phyloP scores from a whole-genome alignment of 1,140 invertebrate genomes.

The Subanguina moxae region DNA sequence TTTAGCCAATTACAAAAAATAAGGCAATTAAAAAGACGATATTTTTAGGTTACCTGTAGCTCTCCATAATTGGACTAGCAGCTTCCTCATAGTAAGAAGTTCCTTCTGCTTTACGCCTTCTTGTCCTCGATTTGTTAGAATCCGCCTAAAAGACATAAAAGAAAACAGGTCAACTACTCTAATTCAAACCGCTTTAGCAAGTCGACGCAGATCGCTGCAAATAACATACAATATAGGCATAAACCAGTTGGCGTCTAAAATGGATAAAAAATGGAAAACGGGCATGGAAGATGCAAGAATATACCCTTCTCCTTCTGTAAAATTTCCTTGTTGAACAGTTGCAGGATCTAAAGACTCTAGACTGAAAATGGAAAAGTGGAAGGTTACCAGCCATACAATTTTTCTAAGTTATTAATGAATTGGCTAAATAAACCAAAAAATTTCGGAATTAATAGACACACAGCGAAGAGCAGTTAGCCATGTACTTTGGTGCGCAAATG shows the following conservation, averaged over 20 bases:
- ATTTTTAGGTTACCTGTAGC: conserved; percentile 60
- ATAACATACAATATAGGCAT: conserved; percentile 82
- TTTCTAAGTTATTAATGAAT: too few relatives aligned
- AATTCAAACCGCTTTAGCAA: conserved; percentile 65
- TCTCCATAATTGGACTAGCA: conserved; percentile 52
- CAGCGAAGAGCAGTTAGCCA: too few relatives aligned
- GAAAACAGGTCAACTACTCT: too few relatives aligned
- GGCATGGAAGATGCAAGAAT: too few relatives aligned
- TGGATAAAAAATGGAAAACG: conserved; percentile 7
- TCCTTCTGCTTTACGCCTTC: conserved; percentile 21
- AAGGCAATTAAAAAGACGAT: too few relatives aligned
- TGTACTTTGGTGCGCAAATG: too few relatives aligned
- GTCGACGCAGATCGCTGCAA: conserved; percentile 78
- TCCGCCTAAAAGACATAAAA: conserved; percentile 39
- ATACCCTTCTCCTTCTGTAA: conserved; percentile 73
- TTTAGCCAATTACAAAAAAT: neutral
- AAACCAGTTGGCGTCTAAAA: conserved; percentile 78
- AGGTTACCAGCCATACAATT: too few relatives aligned
- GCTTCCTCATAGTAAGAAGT: conserved; percentile 44
- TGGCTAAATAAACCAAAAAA: neutral
- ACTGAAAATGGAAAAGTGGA: neutral
- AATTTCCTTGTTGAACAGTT: conserved; percentile 71
- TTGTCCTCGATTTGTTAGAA: conserved; percentile 23
- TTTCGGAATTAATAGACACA: too few relatives aligned
- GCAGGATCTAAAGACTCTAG: conserved; percentile 22